Base-by-base conservation (phyloP, 2,888 invertebrate genomes). In the Selenia dentaria region DNA sequence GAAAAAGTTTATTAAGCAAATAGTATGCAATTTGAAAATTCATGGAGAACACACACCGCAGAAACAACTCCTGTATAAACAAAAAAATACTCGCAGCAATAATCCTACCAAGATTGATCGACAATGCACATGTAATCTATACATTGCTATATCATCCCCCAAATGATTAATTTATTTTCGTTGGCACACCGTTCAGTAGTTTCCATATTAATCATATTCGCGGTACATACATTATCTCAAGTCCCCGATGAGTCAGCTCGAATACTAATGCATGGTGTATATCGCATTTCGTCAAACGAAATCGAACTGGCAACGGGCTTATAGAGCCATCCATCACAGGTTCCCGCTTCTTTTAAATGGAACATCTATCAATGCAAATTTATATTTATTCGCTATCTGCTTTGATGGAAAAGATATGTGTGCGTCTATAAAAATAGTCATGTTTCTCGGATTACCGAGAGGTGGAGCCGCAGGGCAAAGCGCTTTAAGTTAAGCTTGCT, bases 261-360 rank as follows among this genome's bases (percentile, higher is more conserved):
- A 83, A 81, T 81, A 77, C 72, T 85, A 87, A 88, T 88, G 84
- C 84, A 84, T 86, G 52, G 54, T 63, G 64, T 79, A 73, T 87
- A 89, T 86, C 86, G 78, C 69, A 70, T 83, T 85, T 82, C 86
- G 79, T 79, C 79, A 84, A 78, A 83, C 68, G 74, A 79, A 72
- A 75, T 75, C 78, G 73, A 71, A 75, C 72, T 54, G 59, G 51
- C 68, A 73, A 62, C 66, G 70, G 64, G 59, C 57, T 16, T 16
- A 16, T 16, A 4, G 16, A 16, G 16, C 67, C 79, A 87, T 87
- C 87, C 78, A 88, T 87, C 88, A 87, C 69, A 68, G 76, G 71
- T 77, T 69, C 76, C 73, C 71, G 69, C 62, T 76, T 72, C 74
- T 74, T 73, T 72, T 68, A 73, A 76, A 75, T 67, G 71, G 74